These are phyloP conservation scores for Syngnathus acus DNA, from an alignment of 2,797 vertebrate species.

Conservation along the genomic window DNA sequence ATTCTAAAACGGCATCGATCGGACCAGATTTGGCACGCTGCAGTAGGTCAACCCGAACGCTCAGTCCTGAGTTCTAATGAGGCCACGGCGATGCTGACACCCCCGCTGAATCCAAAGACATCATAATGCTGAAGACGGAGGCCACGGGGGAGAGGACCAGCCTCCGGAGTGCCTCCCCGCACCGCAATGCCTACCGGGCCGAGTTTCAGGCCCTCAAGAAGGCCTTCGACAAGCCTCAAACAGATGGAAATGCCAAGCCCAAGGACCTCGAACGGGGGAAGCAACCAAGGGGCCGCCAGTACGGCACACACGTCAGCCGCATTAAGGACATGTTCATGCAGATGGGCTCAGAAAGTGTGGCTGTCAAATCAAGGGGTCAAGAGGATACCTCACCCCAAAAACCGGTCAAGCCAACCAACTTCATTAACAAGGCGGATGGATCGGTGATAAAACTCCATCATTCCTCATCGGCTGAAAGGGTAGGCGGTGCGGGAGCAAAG, in stretches of 20 bases:
- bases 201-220: conserved; percentile 98
- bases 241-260: conserved; percentile 77
- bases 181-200: conserved; percentile 93
- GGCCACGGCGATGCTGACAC: conserved; percentile 74
- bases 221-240: conserved; percentile 91
- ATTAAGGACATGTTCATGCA: conserved; percentile 99
- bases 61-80: conserved; percentile 48
- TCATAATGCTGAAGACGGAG: conserved; percentile 97
- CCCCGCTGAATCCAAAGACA: conserved; percentile 66
- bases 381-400: conserved; percentile 81
- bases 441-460: conserved; percentile 82
- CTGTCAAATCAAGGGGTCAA: conserved; percentile 59
- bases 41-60: conserved; percentile 32
- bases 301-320: conserved; percentile 93
- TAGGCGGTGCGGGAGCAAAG: conserved; percentile 73
- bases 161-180: conserved; percentile 95
- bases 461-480: conserved; percentile 73
- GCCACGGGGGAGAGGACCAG: conserved; percentile 89
- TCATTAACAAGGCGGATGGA: conserved; percentile 84
- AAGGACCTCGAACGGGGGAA: conserved; percentile 78
- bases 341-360: conserved; percentile 81
- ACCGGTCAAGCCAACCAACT: conserved; percentile 81
- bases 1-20: conserved; percentile 8
- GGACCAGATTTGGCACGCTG: conserved; percentile 33
- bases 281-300: conserved; percentile 88